Evolutionary conservation across 2,797 vertebrate species (phyloP).

Genomic region (Kryptolebias ocellatus): DNA sequence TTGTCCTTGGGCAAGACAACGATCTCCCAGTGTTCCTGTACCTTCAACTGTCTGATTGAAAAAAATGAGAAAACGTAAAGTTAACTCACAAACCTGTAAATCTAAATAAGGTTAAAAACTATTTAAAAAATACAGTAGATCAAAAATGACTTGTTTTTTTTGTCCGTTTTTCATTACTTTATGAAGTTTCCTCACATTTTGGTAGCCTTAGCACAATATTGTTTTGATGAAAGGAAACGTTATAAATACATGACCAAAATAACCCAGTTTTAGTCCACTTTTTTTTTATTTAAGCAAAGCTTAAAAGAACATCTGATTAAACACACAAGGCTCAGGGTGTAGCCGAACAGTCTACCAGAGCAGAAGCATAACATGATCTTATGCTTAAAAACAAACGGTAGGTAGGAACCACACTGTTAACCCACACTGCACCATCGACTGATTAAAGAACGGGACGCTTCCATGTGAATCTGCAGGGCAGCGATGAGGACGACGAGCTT

Average conservation of each 20-base stretch:
- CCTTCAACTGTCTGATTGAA: too few relatives aligned
- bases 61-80: too few relatives aligned
- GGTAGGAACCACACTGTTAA: constrained; percentile 37
- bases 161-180: too few relatives aligned
- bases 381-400: constrained; percentile 45
- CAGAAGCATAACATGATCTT: constrained; percentile 52
- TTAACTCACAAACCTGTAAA: too few relatives aligned
- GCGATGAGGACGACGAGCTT: constrained; percentile 41
- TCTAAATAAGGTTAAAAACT: too few relatives aligned
- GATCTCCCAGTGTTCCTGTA: too few relatives aligned
- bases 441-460: constrained; percentile 35
- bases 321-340: constrained; percentile 65
- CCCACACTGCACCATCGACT: constrained; percentile 47
- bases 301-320: constrained; percentile 67
- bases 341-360: constrained; percentile 65
- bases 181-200: too few relatives aligned
- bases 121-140: too few relatives aligned
- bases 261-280: constrained; percentile 62
- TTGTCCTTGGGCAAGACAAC: too few relatives aligned
- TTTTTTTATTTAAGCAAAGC: constrained; percentile 78
- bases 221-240: neutral
- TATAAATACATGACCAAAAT: constrained; percentile 38
- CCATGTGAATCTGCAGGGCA: constrained; percentile 49
- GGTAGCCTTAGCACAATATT: too few relatives aligned
- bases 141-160: too few relatives aligned